Conservation (phyloP, 2,888 invertebrate genomes). For the Plagiodera versicolora region DNA sequence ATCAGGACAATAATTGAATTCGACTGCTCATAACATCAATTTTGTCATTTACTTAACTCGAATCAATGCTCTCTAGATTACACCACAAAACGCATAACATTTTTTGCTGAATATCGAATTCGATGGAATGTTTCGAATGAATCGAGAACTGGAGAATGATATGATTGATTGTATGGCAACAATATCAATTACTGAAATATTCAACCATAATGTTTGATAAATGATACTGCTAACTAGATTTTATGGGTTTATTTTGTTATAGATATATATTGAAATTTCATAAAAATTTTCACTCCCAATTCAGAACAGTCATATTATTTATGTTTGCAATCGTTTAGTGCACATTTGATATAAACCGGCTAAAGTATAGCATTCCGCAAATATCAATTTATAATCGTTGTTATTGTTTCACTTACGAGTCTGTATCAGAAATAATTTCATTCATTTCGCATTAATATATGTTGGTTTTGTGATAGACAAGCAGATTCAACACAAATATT, state of each 20-base stretch:
- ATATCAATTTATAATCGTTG: background rate
- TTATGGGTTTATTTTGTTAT: constrained; percentile 17
- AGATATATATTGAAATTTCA: background rate
- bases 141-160: background rate
- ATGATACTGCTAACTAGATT: constrained; percentile 17
- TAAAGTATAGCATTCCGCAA: background rate
- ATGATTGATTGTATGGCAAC: constrained; percentile 23
- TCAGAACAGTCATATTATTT: background rate
- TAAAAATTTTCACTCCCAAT: background rate
- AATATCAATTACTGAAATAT: constrained; percentile 25
- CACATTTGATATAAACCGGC: background rate
- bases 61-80: too few relatives aligned
- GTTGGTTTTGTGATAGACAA: too few relatives aligned
- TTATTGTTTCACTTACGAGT: background rate
- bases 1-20: too few relatives aligned
- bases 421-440: background rate
- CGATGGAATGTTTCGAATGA: background rate
- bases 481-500: too few relatives aligned
- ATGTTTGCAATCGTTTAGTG: background rate
- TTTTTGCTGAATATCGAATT: background rate
- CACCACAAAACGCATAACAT: too few relatives aligned
- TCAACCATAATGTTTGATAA: constrained; percentile 19
- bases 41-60: too few relatives aligned
- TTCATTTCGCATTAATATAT: too few relatives aligned
- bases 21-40: too few relatives aligned